Evolutionary conservation across 53 echinoderm and acorn worm genomes (phyloP).

Genomic region (Temnopleurus reevesii): DNA sequence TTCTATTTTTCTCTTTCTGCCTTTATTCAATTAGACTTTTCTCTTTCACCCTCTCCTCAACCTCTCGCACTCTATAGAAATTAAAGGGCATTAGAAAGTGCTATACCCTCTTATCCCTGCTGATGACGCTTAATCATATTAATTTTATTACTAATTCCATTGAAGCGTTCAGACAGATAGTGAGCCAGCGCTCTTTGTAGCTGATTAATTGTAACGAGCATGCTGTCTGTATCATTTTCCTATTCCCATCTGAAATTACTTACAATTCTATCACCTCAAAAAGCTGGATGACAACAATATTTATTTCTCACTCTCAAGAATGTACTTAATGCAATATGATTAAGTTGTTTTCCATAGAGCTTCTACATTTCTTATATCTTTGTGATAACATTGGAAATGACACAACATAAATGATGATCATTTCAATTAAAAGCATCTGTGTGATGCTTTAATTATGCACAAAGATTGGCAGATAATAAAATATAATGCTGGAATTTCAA

Average conservation of each 20-base stretch:
- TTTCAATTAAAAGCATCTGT: too few species aligned
- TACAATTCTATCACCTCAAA: slow-evolving; percentile 20
- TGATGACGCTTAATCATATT: slow-evolving; percentile 12
- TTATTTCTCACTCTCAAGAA: not conserved
- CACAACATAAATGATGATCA: too few species aligned
- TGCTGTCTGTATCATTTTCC: slow-evolving; percentile 14
- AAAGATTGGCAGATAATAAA: too few species aligned
- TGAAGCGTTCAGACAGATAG: slow-evolving; percentile 9
- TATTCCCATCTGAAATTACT: slow-evolving; percentile 21
- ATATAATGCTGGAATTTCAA: too few species aligned
- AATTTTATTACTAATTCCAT: slow-evolving; percentile 40
- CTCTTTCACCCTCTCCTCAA: not conserved
- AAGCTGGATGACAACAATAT: not conserved
- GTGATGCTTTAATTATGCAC: too few species aligned
- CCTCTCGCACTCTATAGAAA: not conserved
- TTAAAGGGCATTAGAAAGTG: slow-evolving; percentile 1
- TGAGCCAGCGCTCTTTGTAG: not conserved
- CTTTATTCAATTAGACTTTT: not conserved
- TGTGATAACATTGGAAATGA: too few species aligned
- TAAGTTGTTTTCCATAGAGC: too few species aligned
- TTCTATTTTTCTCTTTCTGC: not conserved
- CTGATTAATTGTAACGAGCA: slow-evolving; percentile 24
- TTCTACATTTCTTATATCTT: too few species aligned
- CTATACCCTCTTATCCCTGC: not conserved
- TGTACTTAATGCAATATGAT: not conserved